These are phyloP conservation scores for Hephaestus fuliginosus DNA, from an alignment of 2,797 vertebrate species.

Conservation along the genomic window DNA sequence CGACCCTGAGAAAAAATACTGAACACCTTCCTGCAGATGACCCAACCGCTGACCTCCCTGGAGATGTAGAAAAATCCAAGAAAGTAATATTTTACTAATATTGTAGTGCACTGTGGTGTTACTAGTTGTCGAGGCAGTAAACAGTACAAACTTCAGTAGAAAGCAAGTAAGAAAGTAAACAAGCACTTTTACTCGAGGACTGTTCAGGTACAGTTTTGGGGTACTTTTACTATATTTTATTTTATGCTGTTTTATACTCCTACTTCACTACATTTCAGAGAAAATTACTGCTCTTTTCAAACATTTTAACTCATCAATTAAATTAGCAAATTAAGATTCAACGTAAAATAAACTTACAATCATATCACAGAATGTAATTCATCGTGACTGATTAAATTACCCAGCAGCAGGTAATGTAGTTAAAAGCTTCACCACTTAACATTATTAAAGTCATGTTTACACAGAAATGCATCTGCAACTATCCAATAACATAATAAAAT, in stretches of 20 bases:
- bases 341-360: neutral
- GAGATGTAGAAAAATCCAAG: neutral
- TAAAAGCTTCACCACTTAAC: neutral
- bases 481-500: neutral
- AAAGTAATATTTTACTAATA: neutral
- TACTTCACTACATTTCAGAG: neutral
- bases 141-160: too few relatives aligned
- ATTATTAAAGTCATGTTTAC: neutral
- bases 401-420: neutral
- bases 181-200: neutral
- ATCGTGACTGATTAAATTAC: neutral
- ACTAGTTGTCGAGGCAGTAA: neutral
- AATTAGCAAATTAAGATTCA: neutral
- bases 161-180: neutral
- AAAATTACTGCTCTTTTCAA: neutral
- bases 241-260: neutral
- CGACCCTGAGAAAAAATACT: constrained; percentile 28
- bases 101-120: neutral
- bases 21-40: constrained; percentile 11
- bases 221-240: neutral
- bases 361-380: neutral
- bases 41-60: constrained; percentile 6
- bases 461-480: neutral
- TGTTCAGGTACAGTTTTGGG: neutral
- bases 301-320: neutral